Percentiles rank a stretch among this genome's conserved stretches.
Conservation (phyloP, 2,113 vertebrate genomes). For the Dipodomys merriami region DNA sequence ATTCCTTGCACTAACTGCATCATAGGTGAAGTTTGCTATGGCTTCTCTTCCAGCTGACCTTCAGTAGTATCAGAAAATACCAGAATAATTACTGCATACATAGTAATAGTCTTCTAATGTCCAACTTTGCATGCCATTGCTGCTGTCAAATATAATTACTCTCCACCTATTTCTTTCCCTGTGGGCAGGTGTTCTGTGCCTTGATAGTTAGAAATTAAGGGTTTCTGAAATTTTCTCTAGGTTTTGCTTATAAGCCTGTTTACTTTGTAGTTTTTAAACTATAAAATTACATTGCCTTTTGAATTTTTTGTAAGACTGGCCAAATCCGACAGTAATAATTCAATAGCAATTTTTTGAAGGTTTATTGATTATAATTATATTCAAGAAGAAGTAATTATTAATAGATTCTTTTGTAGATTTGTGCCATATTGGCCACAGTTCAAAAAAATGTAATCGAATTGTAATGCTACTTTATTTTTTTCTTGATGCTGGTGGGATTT, state of each 20-base stretch:
- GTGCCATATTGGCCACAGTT: background rate
- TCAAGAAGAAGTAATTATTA: constrained; percentile 60
- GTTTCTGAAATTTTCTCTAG: constrained; percentile 76
- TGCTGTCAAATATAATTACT: constrained; percentile 86
- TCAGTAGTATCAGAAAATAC: constrained; percentile 73
- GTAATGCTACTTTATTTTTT: background rate
- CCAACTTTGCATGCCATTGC: constrained; percentile 86
- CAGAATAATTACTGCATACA: constrained; percentile 79
- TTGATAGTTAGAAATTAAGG: constrained; percentile 41
- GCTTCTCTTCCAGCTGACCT: constrained; percentile 69
- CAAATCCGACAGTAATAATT: constrained; percentile 34
- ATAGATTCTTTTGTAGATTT: constrained; percentile 40
- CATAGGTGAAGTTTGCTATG: constrained; percentile 38
- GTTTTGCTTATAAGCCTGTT: constrained; percentile 68
- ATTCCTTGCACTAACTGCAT: constrained; percentile 28
- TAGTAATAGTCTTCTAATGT: constrained; percentile 84
- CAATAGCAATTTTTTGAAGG: background rate
- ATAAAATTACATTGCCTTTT: constrained; percentile 41
- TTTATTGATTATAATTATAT: constrained; percentile 48
- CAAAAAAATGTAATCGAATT: constrained; percentile 52
- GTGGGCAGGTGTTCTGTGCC: background rate
- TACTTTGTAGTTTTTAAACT: constrained; percentile 52
- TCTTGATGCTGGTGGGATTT: too few relatives aligned
- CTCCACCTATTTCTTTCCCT: constrained; percentile 79
- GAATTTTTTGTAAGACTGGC: constrained; percentile 39